Evolutionary conservation across 2,888 invertebrate species (phyloP).

Genomic region (Autographa pulchrina): DNA sequence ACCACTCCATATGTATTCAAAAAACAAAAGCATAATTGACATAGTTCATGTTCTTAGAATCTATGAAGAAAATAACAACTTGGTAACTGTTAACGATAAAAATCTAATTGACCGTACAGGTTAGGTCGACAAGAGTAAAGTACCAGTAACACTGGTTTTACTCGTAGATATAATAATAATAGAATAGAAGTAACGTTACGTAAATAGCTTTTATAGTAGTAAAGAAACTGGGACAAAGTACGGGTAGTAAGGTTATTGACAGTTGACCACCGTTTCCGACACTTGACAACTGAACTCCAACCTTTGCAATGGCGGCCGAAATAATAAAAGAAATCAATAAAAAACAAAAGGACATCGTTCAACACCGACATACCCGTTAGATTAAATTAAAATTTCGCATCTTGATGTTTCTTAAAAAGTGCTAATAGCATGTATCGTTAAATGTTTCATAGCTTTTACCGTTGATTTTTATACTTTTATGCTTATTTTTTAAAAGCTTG

Average conservation of each 20-base stretch:
- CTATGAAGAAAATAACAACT: neutral
- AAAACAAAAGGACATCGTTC: slow-evolving; percentile 5
- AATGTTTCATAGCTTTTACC: slow-evolving; percentile 34
- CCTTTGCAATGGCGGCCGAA: slow-evolving; percentile 7
- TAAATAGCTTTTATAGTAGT: neutral
- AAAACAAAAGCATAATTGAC: neutral
- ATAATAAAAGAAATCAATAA: slow-evolving; percentile 5
- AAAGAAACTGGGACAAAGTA: neutral
- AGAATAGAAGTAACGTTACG: neutral
- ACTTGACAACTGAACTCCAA: slow-evolving; percentile 26
- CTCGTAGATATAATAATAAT: neutral
- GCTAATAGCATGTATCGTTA: slow-evolving; percentile 26
- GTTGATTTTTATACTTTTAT: slow-evolving; percentile 35
- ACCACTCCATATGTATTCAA: neutral
- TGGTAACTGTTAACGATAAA: neutral
- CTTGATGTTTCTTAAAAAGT: slow-evolving; percentile 8
- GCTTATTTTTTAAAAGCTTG: slow-evolving; percentile 10
- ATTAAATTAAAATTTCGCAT: slow-evolving; percentile 29
- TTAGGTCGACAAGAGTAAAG: neutral
- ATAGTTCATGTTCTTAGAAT: neutral
- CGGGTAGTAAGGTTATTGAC: slow-evolving; percentile 38
- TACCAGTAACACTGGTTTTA: neutral
- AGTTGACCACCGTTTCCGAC: slow-evolving; percentile 22
- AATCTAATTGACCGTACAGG: neutral
- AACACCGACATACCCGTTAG: slow-evolving; percentile 29